A percentile compares a stretch with the other conserved stretches of the same genome.
These are phyloP conservation scores for Polyergus mexicanus DNA, from an alignment of 1,140 invertebrate species.

Conservation along the genomic window DNA sequence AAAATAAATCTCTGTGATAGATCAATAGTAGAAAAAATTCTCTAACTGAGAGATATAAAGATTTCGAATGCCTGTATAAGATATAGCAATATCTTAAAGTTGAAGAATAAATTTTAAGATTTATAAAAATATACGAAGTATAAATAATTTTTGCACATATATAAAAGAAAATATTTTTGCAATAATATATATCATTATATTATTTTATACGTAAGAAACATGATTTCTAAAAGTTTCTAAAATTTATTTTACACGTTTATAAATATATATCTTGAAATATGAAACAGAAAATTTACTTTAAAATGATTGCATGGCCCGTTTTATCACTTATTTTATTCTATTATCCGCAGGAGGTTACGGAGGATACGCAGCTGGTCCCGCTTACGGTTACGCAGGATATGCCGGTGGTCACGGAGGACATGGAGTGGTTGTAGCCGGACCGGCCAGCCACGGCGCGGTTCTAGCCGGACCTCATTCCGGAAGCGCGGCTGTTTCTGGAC, in stretches of 20 bases:
- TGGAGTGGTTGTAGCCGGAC: constrained; percentile 75
- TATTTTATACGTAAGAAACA: too few species aligned
- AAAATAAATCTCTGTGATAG: background rate
- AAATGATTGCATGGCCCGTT: background rate
- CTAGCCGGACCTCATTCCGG: constrained; percentile 83
- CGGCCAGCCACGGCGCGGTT: constrained; percentile 80
- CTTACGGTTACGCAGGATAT: constrained; percentile 66
- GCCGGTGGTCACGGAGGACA: constrained; percentile 63
- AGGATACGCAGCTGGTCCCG: constrained; percentile 64
- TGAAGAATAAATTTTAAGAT: too few species aligned
- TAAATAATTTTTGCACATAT: too few species aligned
- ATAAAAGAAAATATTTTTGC: too few species aligned
- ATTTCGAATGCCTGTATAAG: too few species aligned
- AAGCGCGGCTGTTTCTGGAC: constrained; percentile 82
- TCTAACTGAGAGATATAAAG: too few species aligned
- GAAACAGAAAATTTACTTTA: background rate
- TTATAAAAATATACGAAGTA: too few species aligned
- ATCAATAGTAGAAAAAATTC: background rate
- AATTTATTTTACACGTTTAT: background rate
- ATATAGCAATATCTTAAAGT: too few species aligned
- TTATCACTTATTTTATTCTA: background rate
- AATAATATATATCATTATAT: too few species aligned
- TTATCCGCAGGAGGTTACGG: constrained; percentile 64
- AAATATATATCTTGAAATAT: background rate
- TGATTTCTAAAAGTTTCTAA: background rate